Evolutionary conservation across 2,113 vertebrate species (phyloP).

Genomic region (Arothron firmamentum): DNA sequence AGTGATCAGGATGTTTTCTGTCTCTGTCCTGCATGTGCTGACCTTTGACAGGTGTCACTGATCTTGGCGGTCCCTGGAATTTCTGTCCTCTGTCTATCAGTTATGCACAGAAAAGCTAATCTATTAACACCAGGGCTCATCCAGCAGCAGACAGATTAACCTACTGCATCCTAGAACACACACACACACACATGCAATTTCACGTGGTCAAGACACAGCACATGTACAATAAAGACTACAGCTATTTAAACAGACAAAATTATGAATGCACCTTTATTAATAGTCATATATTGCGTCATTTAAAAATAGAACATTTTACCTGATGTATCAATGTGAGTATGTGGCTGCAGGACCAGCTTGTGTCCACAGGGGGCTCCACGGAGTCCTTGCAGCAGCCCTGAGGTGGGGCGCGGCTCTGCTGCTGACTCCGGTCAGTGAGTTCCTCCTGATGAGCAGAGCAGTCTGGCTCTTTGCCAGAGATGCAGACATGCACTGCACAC

Average conservation of each 20-base stretch:
- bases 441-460: slow-evolving; percentile 79
- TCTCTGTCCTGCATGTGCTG: slow-evolving; percentile 9
- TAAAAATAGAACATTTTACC: background rate
- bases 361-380: slow-evolving; percentile 78
- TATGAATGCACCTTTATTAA: too few species aligned
- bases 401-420: slow-evolving; percentile 78
- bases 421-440: slow-evolving; percentile 82
- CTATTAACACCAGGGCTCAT: slow-evolving; percentile 53
- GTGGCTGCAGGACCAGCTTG: slow-evolving; percentile 27
- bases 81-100: slow-evolving; percentile 37
- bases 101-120: slow-evolving; percentile 47
- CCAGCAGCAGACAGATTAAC: slow-evolving; percentile 54
- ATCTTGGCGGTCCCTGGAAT: slow-evolving; percentile 20
- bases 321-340: too few species aligned
- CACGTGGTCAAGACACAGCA: background rate
- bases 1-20: background rate
- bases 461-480: slow-evolving; percentile 71
- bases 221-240: slow-evolving; percentile 3
- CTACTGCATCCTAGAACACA: slow-evolving; percentile 26
- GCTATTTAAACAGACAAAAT: too few species aligned
- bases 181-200: slow-evolving; percentile 8
- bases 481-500: slow-evolving; percentile 30
- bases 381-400: slow-evolving; percentile 61
- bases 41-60: slow-evolving; percentile 15
- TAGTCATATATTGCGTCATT: background rate